These are phyloP conservation scores for Halocynthia roretzi DNA, from an alignment of 23 tunicate species.

Conservation along the genomic window DNA sequence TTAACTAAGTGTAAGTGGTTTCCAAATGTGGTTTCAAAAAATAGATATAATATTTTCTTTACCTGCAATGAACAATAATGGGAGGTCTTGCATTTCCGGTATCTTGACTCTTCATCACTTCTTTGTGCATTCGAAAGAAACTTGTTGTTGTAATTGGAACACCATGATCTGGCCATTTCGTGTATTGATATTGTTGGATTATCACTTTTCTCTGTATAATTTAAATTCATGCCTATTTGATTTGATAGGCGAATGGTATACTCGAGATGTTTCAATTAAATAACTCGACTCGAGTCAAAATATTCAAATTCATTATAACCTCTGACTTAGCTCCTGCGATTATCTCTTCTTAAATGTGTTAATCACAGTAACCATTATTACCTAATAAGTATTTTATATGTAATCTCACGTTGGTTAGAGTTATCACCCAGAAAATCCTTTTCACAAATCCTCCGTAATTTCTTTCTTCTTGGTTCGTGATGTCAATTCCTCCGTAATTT, in stretches of 20 bases:
- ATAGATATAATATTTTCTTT: background rate
- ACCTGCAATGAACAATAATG: constrained; percentile 39
- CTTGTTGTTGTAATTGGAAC: constrained; percentile 32
- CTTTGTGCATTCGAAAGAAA: constrained; percentile 5
- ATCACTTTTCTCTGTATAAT: background rate
- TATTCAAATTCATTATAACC: no score
- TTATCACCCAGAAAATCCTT: background rate
- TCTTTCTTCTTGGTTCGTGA: background rate
- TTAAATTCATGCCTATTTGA: no score
- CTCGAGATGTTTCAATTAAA: no score
- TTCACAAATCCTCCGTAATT: background rate
- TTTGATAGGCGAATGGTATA: no score
- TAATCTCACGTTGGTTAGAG: no score
- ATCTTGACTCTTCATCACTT: background rate
- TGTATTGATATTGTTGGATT: constrained; percentile 19
- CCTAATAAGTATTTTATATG: no score
- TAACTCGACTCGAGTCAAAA: no score
- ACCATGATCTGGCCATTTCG: constrained; percentile 36
- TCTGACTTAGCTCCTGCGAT: no score
- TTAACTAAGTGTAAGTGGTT: no score
- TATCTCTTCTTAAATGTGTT: no score
- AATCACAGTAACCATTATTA: no score
- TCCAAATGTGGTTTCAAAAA: no score
- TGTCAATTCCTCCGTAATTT: background rate
- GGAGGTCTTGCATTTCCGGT: background rate